phyloP scores from a whole-genome alignment of 1,140 invertebrate species.

The Druon quercuslanigerum region DNA sequence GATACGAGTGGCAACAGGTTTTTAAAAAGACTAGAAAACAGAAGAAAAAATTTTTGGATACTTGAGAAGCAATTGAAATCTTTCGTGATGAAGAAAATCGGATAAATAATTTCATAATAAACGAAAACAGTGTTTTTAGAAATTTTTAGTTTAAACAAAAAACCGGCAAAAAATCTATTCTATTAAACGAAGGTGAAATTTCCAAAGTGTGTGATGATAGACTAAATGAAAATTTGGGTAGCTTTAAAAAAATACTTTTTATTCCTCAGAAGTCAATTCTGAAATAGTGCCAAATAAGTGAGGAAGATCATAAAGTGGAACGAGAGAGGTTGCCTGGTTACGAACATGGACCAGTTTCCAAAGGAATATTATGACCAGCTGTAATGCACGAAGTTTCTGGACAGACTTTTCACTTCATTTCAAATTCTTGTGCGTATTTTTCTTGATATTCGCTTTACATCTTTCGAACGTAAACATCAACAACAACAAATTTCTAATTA shows the following conservation, averaged over 20 bases:
- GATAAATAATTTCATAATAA: not conserved
- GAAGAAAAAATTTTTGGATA: not conserved
- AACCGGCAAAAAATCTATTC: too few relatives aligned
- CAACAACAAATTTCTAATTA: not conserved
- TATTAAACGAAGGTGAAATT: not conserved
- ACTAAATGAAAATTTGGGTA: not conserved
- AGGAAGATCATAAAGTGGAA: not conserved
- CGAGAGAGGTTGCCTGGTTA: not conserved
- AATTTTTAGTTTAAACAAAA: too few relatives aligned
- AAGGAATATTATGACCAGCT: constrained; percentile 1
- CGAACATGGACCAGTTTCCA: constrained; percentile 2
- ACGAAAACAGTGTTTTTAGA: not conserved
- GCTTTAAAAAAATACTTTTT: too few relatives aligned
- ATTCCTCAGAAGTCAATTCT: too few relatives aligned
- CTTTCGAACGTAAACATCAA: too few relatives aligned
- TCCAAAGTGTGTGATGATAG: not conserved
- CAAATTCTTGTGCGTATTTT: not conserved
- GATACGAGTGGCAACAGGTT: constrained; percentile 6
- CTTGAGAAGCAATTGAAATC: not conserved
- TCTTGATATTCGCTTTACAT: not conserved
- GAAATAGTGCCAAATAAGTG: not conserved
- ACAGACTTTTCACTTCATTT: not conserved
- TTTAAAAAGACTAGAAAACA: not conserved
- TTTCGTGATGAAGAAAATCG: not conserved
- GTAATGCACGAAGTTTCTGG: not conserved